Evolutionary conservation across 2,113 vertebrate species (phyloP).

Genomic region (Hydrolagus affinis): DNA sequence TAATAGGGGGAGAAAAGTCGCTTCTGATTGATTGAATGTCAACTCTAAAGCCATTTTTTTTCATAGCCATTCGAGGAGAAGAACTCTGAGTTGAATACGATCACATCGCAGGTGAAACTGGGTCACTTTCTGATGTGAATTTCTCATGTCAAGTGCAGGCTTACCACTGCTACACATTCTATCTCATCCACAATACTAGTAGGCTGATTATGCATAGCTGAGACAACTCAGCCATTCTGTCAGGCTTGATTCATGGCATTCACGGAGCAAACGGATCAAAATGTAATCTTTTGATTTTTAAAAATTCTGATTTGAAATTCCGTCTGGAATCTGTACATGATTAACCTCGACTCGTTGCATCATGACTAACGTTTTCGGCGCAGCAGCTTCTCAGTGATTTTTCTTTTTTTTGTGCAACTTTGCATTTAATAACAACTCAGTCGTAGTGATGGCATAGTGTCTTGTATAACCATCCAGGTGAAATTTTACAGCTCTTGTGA

Average conservation of each 20-base stretch:
- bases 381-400: background rate
- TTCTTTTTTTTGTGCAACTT: background rate
- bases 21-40: too few relatives aligned
- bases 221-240: background rate
- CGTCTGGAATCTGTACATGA: background rate
- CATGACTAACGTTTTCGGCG: background rate
- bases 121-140: too few relatives aligned
- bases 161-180: too few relatives aligned
- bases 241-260: background rate
- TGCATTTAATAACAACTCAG: background rate
- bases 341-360: background rate
- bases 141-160: too few relatives aligned
- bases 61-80: too few relatives aligned
- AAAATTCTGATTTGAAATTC: background rate
- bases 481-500: background rate
- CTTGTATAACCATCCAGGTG: background rate
- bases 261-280: background rate
- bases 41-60: too few relatives aligned
- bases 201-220: background rate
- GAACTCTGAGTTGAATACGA: too few relatives aligned
- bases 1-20: too few relatives aligned
- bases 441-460: background rate
- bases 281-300: background rate
- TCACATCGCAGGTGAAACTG: too few relatives aligned
- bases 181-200: background rate